Evolutionary conservation across 1,140 invertebrate genomes (phyloP).

Genomic region (Tetragnatha versicolor): DNA sequence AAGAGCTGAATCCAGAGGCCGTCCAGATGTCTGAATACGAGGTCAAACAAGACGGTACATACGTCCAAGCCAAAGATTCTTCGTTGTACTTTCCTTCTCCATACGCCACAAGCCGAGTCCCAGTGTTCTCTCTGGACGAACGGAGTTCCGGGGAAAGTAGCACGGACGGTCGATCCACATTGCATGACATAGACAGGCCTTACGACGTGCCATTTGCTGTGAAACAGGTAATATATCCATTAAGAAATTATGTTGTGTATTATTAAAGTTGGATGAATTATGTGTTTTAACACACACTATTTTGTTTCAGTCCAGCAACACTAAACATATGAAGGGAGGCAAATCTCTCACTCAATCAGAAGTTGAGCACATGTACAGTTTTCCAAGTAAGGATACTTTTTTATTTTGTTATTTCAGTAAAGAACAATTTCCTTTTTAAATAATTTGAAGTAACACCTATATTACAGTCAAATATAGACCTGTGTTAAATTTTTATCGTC

Average conservation of each 20-base stretch:
- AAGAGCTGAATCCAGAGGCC: constrained; percentile 37
- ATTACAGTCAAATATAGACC: not conserved
- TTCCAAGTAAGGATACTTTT: constrained; percentile 28
- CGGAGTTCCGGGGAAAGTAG: constrained; percentile 41
- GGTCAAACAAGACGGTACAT: constrained; percentile 38
- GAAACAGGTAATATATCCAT: constrained; percentile 31
- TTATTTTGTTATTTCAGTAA: not conserved
- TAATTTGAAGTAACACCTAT: not conserved
- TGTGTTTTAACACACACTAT: no score
- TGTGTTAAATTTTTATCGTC: no score
- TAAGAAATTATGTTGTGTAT: not conserved
- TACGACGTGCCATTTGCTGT: constrained; percentile 53
- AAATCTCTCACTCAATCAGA: constrained; percentile 31
- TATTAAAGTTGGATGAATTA: not conserved
- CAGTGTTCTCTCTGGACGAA: constrained; percentile 36
- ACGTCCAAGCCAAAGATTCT: constrained; percentile 31
- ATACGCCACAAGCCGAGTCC: constrained; percentile 43
- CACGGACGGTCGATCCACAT: constrained; percentile 39
- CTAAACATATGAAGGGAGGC: constrained; percentile 40
- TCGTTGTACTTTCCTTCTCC: constrained; percentile 44
- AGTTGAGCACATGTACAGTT: constrained; percentile 54
- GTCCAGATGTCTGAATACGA: constrained; percentile 52
- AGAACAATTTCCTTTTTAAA: not conserved
- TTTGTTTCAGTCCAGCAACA: constrained; percentile 43
- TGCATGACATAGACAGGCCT: constrained; percentile 33